Conservation (phyloP, 2,888 invertebrate genomes). For the Unio delphinus region DNA sequence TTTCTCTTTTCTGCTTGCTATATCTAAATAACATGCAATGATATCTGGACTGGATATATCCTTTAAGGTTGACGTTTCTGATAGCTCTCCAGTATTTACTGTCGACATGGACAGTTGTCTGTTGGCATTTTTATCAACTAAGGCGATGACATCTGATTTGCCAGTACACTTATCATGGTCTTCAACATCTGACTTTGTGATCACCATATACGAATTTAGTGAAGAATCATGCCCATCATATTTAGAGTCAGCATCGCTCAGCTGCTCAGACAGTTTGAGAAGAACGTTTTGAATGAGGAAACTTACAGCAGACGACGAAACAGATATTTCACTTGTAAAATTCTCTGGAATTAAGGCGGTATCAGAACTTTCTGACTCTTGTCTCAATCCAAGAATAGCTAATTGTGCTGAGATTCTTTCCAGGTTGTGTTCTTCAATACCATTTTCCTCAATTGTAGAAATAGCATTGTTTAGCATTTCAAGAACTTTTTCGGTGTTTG, state of each 20-base stretch:
- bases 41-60: background rate
- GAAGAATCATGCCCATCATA: background rate
- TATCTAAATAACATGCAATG: background rate
- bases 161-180: no score
- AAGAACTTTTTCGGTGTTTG: slow-evolving; percentile 13
- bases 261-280: slow-evolving; percentile 13
- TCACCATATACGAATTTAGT: no score
- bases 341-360: slow-evolving; percentile 5
- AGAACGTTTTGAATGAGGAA: slow-evolving; percentile 21
- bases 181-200: no score
- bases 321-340: slow-evolving; percentile 13
- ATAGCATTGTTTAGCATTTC: slow-evolving; percentile 24
- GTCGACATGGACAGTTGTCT: slow-evolving; percentile 15
- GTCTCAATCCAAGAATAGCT: slow-evolving; percentile 26
- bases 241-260: slow-evolving; percentile 1
- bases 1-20: slow-evolving; percentile 2
- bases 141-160: no score
- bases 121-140: slow-evolving; percentile 21
- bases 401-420: slow-evolving; percentile 24
- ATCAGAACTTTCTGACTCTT: slow-evolving; percentile 5
- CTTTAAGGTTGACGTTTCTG: background rate
- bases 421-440: slow-evolving; percentile 23
- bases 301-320: slow-evolving; percentile 17
- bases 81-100: slow-evolving; percentile 2
- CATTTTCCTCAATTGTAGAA: slow-evolving; percentile 19